These are phyloP conservation scores for Stramonita haemastoma DNA, from an alignment of 2,888 invertebrate species.

Conservation along the genomic window DNA sequence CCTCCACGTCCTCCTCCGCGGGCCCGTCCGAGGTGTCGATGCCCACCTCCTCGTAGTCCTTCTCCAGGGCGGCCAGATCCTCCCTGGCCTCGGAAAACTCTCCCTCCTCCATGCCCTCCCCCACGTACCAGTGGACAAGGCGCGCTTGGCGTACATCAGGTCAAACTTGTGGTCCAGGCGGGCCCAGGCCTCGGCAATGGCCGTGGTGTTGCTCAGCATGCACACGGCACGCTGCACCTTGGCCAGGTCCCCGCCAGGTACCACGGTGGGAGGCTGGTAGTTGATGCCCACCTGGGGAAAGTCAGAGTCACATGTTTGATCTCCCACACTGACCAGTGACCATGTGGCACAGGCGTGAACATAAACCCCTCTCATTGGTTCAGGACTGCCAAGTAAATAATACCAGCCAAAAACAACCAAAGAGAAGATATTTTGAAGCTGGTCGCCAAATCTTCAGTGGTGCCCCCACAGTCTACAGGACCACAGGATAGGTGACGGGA, in stretches of 20 bases:
- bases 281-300: conserved; percentile 39
- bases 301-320: too few species aligned
- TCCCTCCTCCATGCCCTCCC: conserved; percentile 48
- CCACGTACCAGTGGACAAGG: conserved; percentile 88
- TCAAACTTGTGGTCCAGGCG: conserved; percentile 88
- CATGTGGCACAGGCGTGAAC: too few species aligned
- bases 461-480: too few species aligned
- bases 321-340: too few species aligned
- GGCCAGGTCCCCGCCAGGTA: conserved; percentile 54
- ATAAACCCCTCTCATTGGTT: too few species aligned
- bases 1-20: conserved; percentile 39
- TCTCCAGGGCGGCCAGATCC: conserved; percentile 46
- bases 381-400: too few species aligned
- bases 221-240: conserved; percentile 84
- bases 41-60: conserved; percentile 48
- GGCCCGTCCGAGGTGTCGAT: conserved; percentile 28
- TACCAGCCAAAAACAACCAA: too few species aligned
- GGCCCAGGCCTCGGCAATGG: conserved; percentile 87
- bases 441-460: too few species aligned
- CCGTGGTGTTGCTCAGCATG: conserved; percentile 87
- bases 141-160: conserved; percentile 88
- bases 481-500: too few species aligned
- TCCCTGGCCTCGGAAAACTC: conserved; percentile 49
- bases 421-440: too few species aligned
- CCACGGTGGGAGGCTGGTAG: conserved; percentile 40